A percentile compares a stretch with the other conserved stretches of the same genome.
phyloP scores from a whole-genome alignment of 2,888 invertebrate species.

The Malthinus seriepunctatus region DNA sequence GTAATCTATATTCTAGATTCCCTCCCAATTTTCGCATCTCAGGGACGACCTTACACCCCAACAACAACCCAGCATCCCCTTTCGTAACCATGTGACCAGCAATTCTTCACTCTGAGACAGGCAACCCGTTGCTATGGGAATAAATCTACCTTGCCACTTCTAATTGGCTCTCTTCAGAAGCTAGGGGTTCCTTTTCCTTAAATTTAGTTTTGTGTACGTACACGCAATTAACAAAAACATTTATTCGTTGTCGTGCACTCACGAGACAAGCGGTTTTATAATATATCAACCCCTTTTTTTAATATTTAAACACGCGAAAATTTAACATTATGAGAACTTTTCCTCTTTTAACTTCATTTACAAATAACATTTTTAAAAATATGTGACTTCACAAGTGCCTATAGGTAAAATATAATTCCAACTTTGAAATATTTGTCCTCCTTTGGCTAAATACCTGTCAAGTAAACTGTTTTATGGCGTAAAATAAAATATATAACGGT shows the following conservation, averaged over 20 bases:
- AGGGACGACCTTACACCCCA: constrained; percentile 28
- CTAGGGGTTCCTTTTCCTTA: constrained; percentile 29
- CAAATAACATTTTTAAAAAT: neutral
- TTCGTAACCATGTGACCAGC: constrained; percentile 50
- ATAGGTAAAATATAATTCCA: neutral
- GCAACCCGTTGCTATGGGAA: constrained; percentile 55
- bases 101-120: constrained; percentile 55
- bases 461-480: constrained; percentile 19
- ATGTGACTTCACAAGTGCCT: no score
- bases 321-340: neutral
- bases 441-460: constrained; percentile 16
- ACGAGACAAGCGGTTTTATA: constrained; percentile 14
- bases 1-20: constrained; percentile 43
- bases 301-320: neutral
- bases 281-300: constrained; percentile 7
- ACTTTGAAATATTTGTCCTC: constrained; percentile 6
- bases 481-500: constrained; percentile 17
- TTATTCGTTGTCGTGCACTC: constrained; percentile 10
- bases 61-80: constrained; percentile 31
- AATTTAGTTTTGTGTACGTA: constrained; percentile 26
- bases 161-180: constrained; percentile 54
- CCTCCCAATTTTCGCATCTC: constrained; percentile 32
- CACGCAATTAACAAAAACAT: constrained; percentile 26
- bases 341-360: neutral
- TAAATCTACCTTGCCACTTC: constrained; percentile 57